A percentile compares a stretch with the other conserved stretches of the same genome.
phyloP scores from a whole-genome alignment of 1,140 invertebrate genomes.

The Eupristina koningsbergeri region DNA sequence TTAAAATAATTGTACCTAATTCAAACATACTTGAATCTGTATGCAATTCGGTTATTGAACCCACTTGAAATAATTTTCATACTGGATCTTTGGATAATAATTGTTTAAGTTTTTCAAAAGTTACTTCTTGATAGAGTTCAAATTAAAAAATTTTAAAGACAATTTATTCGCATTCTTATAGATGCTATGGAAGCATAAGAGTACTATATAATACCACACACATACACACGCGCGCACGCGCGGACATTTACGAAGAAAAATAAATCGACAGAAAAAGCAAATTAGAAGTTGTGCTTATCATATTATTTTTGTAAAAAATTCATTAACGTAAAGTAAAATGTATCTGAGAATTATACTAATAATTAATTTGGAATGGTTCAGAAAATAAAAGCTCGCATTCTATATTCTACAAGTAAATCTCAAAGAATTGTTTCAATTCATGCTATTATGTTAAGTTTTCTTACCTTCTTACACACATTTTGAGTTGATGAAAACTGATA shows the following conservation, averaged over 20 bases:
- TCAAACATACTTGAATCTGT: not conserved
- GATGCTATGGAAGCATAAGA: no score
- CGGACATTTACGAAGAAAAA: no score
- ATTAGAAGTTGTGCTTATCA: no score
- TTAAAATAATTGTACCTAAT: not conserved
- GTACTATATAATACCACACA: no score
- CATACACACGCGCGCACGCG: no score
- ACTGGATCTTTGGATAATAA: not conserved
- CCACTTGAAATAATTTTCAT: slow-evolving; percentile 21
- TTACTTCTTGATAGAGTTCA: not conserved
- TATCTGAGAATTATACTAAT: not conserved
- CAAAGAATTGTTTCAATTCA: not conserved
- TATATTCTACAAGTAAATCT: not conserved
- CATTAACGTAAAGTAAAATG: not conserved
- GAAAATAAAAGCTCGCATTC: no score
- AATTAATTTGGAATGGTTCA: not conserved
- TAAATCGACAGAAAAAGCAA: no score
- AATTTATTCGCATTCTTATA: no score
- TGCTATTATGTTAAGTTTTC: not conserved
- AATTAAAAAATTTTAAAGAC: not conserved
- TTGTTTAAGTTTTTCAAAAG: not conserved
- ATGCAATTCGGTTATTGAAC: slow-evolving; percentile 53
- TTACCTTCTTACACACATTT: not conserved
- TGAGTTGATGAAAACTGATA: not conserved
- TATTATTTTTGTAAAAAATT: not conserved